Evolutionary conservation across 2,113 vertebrate species (phyloP), one percentile per base, ranked within the genome.

Genomic region (Dryoscopus gambensis): DNA sequence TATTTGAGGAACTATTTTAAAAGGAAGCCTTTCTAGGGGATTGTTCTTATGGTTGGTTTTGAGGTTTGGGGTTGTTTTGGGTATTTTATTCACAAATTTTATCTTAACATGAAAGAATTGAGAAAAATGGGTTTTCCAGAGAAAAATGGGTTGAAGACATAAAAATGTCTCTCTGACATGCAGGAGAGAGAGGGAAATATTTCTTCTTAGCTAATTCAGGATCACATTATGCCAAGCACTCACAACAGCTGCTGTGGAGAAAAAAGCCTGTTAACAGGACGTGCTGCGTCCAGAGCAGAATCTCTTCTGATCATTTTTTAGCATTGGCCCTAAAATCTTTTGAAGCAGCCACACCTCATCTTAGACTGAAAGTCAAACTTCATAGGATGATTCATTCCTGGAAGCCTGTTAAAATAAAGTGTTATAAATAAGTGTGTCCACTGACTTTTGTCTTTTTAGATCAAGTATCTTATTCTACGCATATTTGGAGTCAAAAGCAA

Each of bases 371-470:
- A 46, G 78, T 75, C 83, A 84, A 19, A 55, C 30, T 90, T 30
- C 25, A 77, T 30, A 81, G 57, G 81, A 49, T 50, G 62, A 87
- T 84, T 87, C 63, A 85, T 85, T 68, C 13, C 2, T 27, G 63
- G 27, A 35, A 91, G 74, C 77, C 69, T 90, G 27, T 65, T 88
- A 88, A 94, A 90, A 89, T 14, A 52, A 79, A 92, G 19, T 23
- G 13, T 50, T 80, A 88, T 80, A 86, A 92, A 60, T 89, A 50
- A 35, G 8, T 52, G 42, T 37, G 15, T 39, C 79, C 47, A 22
- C 46, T 11, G 77, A 89, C 70, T 97, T 96, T 89, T 92, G 85
- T 87, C 84, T 96, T 89, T 94, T 95, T 91, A 97, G 96, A 93
- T 94, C 84, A 90, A 95, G 69, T 65, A 69, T 52, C 67, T 90